Evolutionary conservation across 2,888 invertebrate genomes (phyloP).

Genomic region (Nemotelus nigrinus): DNA sequence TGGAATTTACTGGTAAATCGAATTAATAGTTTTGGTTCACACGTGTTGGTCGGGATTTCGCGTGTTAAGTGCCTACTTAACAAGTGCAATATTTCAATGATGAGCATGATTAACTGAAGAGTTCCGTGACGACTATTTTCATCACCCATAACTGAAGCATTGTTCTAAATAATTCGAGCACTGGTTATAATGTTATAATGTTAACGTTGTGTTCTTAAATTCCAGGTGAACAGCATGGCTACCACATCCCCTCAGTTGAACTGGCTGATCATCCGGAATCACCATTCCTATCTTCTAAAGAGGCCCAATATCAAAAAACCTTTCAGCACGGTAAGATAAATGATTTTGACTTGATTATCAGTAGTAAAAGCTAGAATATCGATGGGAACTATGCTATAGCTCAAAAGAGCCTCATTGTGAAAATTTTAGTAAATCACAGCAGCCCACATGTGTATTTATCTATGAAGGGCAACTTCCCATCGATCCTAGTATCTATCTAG

Average conservation of each 20-base stretch:
- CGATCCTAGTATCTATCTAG: no score
- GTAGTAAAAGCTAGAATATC: no score
- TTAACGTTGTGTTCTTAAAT: slow-evolving; percentile 30
- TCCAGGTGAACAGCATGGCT: slow-evolving; percentile 56
- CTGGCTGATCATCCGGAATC: slow-evolving; percentile 66
- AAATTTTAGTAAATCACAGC: no score
- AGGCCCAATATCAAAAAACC: slow-evolving; percentile 65
- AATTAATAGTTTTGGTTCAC: slow-evolving; percentile 16
- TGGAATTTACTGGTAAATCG: slow-evolving; percentile 17
- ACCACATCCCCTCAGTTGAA: slow-evolving; percentile 62
- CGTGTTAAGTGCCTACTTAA: not conserved
- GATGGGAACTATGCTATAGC: no score
- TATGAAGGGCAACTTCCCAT: no score
- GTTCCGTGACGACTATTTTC: slow-evolving; percentile 65
- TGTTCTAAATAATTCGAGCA: slow-evolving; percentile 13
- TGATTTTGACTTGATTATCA: no score
- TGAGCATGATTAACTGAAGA: slow-evolving; percentile 61
- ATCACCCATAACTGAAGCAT: slow-evolving; percentile 62
- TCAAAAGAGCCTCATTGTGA: no score
- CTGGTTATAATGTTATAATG: not conserved
- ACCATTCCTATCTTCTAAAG: slow-evolving; percentile 64
- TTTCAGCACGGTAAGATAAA: slow-evolving; percentile 63
- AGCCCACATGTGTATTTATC: no score
- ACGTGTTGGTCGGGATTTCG: slow-evolving; percentile 18
- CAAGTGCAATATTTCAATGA: slow-evolving; percentile 54